phyloP scores from a whole-genome alignment of 2,113 vertebrate species.

The Atrichornis clamosus region DNA sequence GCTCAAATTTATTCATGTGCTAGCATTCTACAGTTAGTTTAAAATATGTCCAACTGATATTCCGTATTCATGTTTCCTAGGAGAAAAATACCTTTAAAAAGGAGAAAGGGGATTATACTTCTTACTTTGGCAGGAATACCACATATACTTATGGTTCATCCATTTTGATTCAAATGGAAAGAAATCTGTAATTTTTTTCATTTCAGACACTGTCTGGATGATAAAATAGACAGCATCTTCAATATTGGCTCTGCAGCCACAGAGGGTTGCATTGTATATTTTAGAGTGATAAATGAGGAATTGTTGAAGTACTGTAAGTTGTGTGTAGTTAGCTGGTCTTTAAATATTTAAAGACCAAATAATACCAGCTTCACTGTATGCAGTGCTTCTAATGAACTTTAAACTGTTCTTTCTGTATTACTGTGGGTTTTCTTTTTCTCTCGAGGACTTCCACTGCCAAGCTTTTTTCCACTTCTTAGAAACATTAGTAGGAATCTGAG shows the following conservation, averaged over 20 bases:
- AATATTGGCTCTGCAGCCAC: neutral
- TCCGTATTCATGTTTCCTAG: neutral
- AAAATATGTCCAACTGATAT: neutral
- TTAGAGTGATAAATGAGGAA: slow-evolving; percentile 3
- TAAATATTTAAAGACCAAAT: slow-evolving; percentile 44
- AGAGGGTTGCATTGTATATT: neutral
- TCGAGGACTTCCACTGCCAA: accelerated
- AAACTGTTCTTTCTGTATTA: neutral
- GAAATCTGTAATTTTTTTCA: neutral
- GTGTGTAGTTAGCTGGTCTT: neutral
- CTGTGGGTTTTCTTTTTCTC: neutral
- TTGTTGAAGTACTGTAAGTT: neutral
- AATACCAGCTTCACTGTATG: neutral
- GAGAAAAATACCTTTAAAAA: neutral
- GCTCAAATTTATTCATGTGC: neutral
- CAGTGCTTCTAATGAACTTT: neutral
- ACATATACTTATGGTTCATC: neutral
- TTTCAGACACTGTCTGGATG: neutral
- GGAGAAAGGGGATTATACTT: neutral
- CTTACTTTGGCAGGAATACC: neutral
- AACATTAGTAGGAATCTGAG: neutral
- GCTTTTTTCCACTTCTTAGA: neutral
- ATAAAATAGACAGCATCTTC: neutral
- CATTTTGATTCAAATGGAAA: neutral
- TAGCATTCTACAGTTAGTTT: neutral